Conservation (phyloP, 2,888 invertebrate genomes). For the Neoaliturus tenellus region DNA sequence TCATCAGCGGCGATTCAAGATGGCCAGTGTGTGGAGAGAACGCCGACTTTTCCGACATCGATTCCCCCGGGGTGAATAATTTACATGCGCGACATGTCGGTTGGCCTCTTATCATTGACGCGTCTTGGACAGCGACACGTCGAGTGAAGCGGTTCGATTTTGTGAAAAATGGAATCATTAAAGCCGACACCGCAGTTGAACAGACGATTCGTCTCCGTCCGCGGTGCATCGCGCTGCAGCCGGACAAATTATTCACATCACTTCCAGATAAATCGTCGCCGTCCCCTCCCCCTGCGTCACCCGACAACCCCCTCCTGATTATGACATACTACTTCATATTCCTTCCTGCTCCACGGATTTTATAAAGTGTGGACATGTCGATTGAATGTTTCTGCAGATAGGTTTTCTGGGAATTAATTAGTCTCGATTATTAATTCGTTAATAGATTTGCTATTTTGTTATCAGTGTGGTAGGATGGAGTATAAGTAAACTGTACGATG, state of each 20-base stretch:
- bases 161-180: slow-evolving; percentile 54
- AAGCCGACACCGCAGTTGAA: slow-evolving; percentile 39
- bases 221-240: slow-evolving; percentile 33
- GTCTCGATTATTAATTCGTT: too few relatives aligned
- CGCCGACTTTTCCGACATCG: neutral
- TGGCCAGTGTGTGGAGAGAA: neutral
- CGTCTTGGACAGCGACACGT: slow-evolving; percentile 35
- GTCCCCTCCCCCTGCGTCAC: neutral
- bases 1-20: slow-evolving; percentile 5
- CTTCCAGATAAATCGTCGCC: neutral
- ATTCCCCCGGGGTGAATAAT: neutral
- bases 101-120: slow-evolving; percentile 24
- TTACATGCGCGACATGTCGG: slow-evolving; percentile 19
- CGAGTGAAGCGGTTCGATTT: slow-evolving; percentile 30
- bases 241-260: slow-evolving; percentile 20
- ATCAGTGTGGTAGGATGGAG: too few relatives aligned
- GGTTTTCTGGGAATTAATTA: too few relatives aligned
- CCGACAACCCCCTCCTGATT: neutral
- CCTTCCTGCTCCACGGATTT: neutral
- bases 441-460: too few relatives aligned
- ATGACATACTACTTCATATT: neutral
- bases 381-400: too few relatives aligned
- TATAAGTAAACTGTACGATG: too few relatives aligned
- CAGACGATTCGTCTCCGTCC: slow-evolving; percentile 5
- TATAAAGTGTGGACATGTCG: too few relatives aligned